phyloP scores from a whole-genome alignment of 2,113 vertebrate species.

The Prunella fulvescens region DNA sequence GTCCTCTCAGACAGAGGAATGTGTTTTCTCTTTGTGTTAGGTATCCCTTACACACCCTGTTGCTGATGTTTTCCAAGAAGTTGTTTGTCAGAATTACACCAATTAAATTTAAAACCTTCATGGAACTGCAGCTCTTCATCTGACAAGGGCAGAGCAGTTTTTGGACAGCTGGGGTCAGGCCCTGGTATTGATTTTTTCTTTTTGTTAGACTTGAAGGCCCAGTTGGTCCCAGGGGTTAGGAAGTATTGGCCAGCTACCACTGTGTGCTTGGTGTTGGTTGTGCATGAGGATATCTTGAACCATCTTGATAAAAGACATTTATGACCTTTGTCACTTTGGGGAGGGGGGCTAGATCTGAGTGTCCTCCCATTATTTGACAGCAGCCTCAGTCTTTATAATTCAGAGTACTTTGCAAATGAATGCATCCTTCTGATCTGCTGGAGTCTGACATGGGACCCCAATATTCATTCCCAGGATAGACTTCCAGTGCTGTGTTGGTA shows the following conservation, averaged over 20 bases:
- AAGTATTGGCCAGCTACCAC: background rate
- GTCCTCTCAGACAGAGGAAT: background rate
- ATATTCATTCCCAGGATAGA: background rate
- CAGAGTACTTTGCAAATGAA: background rate
- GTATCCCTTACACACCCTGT: background rate
- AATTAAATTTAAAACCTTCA: background rate
- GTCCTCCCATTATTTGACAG: background rate
- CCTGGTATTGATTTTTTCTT: background rate
- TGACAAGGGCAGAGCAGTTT: background rate
- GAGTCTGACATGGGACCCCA: background rate
- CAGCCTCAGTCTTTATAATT: background rate
- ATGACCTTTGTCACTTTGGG: background rate
- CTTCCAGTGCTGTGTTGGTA: background rate
- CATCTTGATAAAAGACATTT: background rate
- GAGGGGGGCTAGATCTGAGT: fast-evolving
- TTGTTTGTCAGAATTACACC: background rate
- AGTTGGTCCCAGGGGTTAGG: background rate
- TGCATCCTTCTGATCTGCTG: background rate
- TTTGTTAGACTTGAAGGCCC: background rate
- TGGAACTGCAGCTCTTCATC: background rate
- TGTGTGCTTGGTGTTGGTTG: background rate
- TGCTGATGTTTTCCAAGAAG: background rate
- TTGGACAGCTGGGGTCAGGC: background rate
- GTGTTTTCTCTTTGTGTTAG: background rate
- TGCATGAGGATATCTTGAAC: background rate